Percentiles rank a stretch among this genome's conserved stretches.
These are phyloP conservation scores for Eulemur mongoz DNA, from an alignment of 2,797 vertebrate genomes.

Conservation along the genomic window DNA sequence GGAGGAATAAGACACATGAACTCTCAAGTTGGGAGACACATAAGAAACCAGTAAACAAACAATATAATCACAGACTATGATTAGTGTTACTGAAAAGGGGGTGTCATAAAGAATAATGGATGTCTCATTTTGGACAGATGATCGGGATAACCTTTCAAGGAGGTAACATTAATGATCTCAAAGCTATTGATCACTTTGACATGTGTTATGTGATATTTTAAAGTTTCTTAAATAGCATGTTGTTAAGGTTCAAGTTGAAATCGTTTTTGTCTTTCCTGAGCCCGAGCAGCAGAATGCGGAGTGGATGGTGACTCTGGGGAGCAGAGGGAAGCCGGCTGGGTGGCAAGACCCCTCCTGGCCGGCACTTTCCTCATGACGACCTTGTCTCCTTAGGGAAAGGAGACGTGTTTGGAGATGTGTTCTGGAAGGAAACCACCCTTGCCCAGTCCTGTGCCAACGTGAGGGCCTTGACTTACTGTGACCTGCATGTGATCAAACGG, in stretches of 20 bases:
- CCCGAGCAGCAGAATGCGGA: not conserved
- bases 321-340: not conserved
- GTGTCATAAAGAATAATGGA: not conserved
- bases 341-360: not conserved
- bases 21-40: not conserved
- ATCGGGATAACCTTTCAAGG: not conserved
- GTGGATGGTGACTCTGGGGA: not conserved
- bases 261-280: not conserved
- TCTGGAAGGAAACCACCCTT: conserved; percentile 98
- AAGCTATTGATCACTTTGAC: not conserved
- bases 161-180: not conserved
- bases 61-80: not conserved
- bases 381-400: conserved; percentile 92
- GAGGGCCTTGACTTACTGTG: conserved; percentile 97
- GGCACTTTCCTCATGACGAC: not conserved
- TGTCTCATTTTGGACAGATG: not conserved
- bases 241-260: not conserved
- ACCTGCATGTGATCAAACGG: conserved; percentile 98
- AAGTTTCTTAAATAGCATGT: not conserved
- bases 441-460: conserved; percentile 98
- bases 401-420: conserved; percentile 98
- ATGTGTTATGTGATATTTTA: not conserved
- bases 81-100: not conserved
- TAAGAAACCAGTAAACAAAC: not conserved
- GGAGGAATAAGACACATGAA: not conserved